Base-by-base conservation (phyloP, 2,888 invertebrate genomes). In the Aphidoletes aphidimyza region DNA sequence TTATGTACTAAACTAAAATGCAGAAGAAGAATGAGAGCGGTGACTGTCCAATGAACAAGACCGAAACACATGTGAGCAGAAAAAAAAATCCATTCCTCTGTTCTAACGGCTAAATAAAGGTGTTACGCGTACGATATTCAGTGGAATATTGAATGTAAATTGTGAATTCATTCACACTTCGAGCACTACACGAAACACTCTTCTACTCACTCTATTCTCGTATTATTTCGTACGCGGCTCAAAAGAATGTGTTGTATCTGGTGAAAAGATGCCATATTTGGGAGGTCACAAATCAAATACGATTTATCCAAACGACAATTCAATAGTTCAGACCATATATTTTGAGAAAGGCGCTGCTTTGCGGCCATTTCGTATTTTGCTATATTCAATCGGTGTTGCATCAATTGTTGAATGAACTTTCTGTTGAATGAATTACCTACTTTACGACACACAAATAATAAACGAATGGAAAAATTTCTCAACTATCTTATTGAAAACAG, bases 141-240 rank as follows among this genome's bases (percentile, higher is more conserved):
- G 11, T 69, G 69, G n/a, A 69, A 69, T 69, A 69, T 69, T 69
- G 69, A 69, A 69, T 69, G 69, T 30, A 69, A 69, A 69, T 69
- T 69, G 14, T 14, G 30, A 69, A 69, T 69, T 69, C 69, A 69
- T 69, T 69, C 69, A 69, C 69, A 69, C 69, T 69, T 69, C 34
- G 30, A 42, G 42, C 42, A 42, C 42, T 42, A 30, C 30, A 69
- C 0, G 11, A 30, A 30, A 14, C 17, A 11, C 22, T 54, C 22
- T 14, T 1, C 0, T n/a, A 30, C 69, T 69, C 81, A 34, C 6
- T 37, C 19, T n/a, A 81, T 37, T 81, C n/a, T 19, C 37, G 17
- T 14, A 54, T 54, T 42, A 9, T 42, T 14, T 42, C 42, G 42
- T 6, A 6, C 42, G 42, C 42, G 42, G 14, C n/a, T 42, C 42